A percentile compares a stretch with the other conserved stretches of the same genome.
These are phyloP conservation scores for Diabrotica virgifera DNA, from an alignment of 1,140 invertebrate species.

Conservation along the genomic window DNA sequence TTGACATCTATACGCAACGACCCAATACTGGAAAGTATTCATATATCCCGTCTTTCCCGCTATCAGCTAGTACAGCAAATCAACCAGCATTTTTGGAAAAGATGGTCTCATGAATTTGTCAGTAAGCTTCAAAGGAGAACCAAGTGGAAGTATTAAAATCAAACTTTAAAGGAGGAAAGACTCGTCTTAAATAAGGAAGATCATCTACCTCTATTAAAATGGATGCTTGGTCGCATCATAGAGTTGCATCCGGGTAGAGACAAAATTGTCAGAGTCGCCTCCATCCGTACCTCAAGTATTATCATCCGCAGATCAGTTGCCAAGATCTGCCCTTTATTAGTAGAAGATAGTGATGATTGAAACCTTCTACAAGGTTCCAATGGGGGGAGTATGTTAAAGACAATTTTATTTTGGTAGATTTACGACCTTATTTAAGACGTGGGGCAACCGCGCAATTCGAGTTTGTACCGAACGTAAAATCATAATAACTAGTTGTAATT, in stretches of 20 bases:
- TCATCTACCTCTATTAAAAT: conserved; percentile 29
- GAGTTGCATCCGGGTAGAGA: conserved; percentile 41
- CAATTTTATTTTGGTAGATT: no score
- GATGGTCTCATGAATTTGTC: conserved; percentile 37
- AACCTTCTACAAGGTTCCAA: no score
- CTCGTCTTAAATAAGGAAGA: conserved; percentile 44
- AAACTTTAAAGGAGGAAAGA: conserved; percentile 32
- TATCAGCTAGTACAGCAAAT: conserved; percentile 17
- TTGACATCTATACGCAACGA: conserved; percentile 17
- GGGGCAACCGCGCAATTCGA: no score
- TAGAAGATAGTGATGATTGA: no score
- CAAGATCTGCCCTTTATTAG: conserved; percentile 24
- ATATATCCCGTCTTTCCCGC: conserved; percentile 7
- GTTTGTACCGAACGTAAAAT: no score
- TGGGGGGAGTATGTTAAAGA: no score
- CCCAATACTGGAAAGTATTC: not conserved
- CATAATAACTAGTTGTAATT: no score
- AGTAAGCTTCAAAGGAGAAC: conserved; percentile 25
- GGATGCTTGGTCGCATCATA: conserved; percentile 38
- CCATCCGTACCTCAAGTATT: conserved; percentile 35
- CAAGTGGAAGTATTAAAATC: conserved; percentile 30
- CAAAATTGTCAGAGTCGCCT: conserved; percentile 39
- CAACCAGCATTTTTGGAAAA: conserved; percentile 37
- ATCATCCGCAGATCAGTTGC: conserved; percentile 18
- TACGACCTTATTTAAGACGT: no score